Conservation (phyloP, 2,797 vertebrate genomes). For the Mallotus villosus region DNA sequence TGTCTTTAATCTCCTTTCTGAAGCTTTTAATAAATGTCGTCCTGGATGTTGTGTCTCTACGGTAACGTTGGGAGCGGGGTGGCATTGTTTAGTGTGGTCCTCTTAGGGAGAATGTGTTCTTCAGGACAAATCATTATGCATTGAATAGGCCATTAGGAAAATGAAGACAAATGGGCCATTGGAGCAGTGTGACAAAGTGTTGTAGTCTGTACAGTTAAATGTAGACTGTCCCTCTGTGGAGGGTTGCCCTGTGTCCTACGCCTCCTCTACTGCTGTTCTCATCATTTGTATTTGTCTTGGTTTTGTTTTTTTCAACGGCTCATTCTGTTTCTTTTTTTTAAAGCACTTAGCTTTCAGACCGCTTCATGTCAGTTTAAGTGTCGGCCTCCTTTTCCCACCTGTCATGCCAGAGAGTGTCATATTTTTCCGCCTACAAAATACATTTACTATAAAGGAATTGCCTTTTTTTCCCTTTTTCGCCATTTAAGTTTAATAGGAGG, state of each 20-base stretch:
- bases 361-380: too few relatives aligned
- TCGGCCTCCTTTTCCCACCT: not conserved
- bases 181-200: slow-evolving; percentile 71
- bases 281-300: too few relatives aligned
- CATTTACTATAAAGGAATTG: not conserved
- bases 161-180: slow-evolving; percentile 77
- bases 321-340: too few relatives aligned
- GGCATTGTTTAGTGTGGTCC: slow-evolving; percentile 71
- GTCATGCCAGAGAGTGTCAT: not conserved
- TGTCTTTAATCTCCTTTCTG: slow-evolving; percentile 61
- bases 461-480: not conserved
- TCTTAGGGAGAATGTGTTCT: slow-evolving; percentile 73
- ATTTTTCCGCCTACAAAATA: not conserved
- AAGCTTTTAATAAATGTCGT: slow-evolving; percentile 68
- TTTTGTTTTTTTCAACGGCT: too few relatives aligned
- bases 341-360: too few relatives aligned
- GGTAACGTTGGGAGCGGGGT: slow-evolving; percentile 55
- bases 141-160: slow-evolving; percentile 82
- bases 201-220: slow-evolving; percentile 57
- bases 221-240: slow-evolving; percentile 50
- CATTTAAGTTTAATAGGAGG: not conserved
- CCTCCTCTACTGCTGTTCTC: too few relatives aligned
- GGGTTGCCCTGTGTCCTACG: not conserved
- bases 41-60: slow-evolving; percentile 47
- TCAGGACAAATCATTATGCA: slow-evolving; percentile 81